phyloP scores from a whole-genome alignment of 2,113 vertebrate genomes.

The Butorides virescens region DNA sequence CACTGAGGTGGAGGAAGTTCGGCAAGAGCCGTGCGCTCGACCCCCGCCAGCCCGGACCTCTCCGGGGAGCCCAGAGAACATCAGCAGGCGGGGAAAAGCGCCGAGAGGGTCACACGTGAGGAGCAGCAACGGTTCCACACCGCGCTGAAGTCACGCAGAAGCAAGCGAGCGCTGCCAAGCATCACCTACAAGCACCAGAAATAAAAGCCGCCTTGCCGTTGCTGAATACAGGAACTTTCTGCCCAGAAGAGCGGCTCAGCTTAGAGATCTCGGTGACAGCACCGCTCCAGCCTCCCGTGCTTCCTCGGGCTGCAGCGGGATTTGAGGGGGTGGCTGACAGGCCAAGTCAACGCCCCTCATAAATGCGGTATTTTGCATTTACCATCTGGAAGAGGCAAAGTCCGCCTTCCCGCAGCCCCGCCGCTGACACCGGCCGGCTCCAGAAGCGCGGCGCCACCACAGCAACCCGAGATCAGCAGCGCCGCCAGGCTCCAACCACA shows the following conservation, averaged over 20 bases:
- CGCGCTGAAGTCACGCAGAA: not conserved
- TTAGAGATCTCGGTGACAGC: not conserved
- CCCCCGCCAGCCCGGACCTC: not conserved
- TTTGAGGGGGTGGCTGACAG: not conserved
- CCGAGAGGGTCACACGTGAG: accelerated
- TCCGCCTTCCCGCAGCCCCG: not conserved
- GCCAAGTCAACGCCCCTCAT: not conserved
- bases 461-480: accelerated
- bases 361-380: not conserved
- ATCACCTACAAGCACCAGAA: not conserved
- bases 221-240: no score
- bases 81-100: not conserved
- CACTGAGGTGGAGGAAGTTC: accelerated
- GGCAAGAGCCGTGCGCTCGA: not conserved
- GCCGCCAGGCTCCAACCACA: not conserved
- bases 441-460: accelerated
- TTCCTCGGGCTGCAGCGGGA: not conserved
- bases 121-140: not conserved
- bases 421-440: accelerated
- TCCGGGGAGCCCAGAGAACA: not conserved
- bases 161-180: accelerated
- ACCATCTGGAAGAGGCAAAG: not conserved
- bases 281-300: not conserved
- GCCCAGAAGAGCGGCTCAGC: not conserved
- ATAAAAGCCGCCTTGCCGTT: accelerated